Evolutionary conservation across 2,888 invertebrate genomes (phyloP).

Genomic region (Rotaria macrura): DNA sequence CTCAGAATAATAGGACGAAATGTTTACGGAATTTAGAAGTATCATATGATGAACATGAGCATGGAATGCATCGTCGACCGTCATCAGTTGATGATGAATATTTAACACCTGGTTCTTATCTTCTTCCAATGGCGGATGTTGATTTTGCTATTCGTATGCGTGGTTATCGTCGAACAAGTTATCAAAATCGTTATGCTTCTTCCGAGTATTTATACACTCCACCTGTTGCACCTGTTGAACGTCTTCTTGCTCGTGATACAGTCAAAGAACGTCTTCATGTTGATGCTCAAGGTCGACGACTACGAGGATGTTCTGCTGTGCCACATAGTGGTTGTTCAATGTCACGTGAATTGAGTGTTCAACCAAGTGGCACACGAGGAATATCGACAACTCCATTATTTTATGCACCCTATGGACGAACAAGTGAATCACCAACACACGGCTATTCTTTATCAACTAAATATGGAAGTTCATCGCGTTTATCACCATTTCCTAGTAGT

Average conservation of each 20-base stretch:
- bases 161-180: slow-evolving; percentile 36
- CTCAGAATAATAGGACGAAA: no score
- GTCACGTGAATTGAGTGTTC: slow-evolving; percentile 10
- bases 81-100: slow-evolving; percentile 23
- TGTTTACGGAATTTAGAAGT: background rate
- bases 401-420: slow-evolving; percentile 1
- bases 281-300: slow-evolving; percentile 24
- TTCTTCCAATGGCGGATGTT: slow-evolving; percentile 81
- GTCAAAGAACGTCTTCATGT: slow-evolving; percentile 32
- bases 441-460: background rate
- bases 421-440: slow-evolving; percentile 20
- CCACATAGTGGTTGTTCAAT: slow-evolving; percentile 13
- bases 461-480: background rate
- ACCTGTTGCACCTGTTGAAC: background rate
- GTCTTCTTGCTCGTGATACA: background rate
- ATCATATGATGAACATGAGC: background rate
- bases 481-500: background rate
- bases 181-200: background rate
- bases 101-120: slow-evolving; percentile 53
- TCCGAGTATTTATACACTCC: background rate
- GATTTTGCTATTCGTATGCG: slow-evolving; percentile 66
- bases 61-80: background rate
- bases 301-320: slow-evolving; percentile 21
- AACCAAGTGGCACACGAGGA: background rate
- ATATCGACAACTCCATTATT: background rate